Evolutionary conservation across 2,113 vertebrate genomes (phyloP).

Genomic region (Myotis lucifugus): DNA sequence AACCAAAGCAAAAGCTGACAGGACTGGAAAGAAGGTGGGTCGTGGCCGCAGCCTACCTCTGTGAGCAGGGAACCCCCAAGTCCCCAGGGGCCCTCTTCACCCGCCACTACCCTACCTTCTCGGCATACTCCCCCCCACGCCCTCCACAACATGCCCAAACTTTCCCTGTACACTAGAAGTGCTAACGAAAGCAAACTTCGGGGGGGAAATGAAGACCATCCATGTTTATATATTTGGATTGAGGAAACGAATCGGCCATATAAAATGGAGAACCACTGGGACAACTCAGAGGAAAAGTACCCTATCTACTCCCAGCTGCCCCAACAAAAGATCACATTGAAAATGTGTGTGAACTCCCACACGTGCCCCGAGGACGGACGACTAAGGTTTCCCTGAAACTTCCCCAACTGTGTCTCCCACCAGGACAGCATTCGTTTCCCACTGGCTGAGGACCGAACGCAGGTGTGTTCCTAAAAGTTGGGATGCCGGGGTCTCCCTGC

Average conservation of each 20-base stretch:
- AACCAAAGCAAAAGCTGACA: not conserved
- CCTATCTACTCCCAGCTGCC: not conserved
- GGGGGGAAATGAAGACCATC: constrained; percentile 36
- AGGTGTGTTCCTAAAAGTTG: not conserved
- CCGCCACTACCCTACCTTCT: not conserved
- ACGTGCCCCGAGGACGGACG: not conserved
- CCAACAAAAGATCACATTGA: not conserved
- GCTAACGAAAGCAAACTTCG: constrained; percentile 74
- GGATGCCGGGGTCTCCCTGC: rapidly evolving
- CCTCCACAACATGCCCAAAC: not conserved
- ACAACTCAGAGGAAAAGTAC: constrained; percentile 68
- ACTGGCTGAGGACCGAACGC: not conserved
- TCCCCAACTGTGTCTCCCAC: not conserved
- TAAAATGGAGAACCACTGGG: constrained; percentile 57
- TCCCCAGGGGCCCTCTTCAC: not conserved
- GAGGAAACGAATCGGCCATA: constrained; percentile 68
- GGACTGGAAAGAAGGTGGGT: not conserved
- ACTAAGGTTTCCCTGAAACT: not conserved
- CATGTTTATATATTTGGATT: constrained; percentile 65
- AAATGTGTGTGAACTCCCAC: not conserved
- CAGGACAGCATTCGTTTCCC: not conserved
- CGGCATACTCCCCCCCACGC: not conserved
- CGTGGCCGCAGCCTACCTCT: not conserved
- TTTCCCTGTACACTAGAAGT: constrained; percentile 40
- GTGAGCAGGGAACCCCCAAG: not conserved